These are phyloP conservation scores for Hyles euphorbiae DNA, from an alignment of 1,140 invertebrate species.

Conservation along the genomic window DNA sequence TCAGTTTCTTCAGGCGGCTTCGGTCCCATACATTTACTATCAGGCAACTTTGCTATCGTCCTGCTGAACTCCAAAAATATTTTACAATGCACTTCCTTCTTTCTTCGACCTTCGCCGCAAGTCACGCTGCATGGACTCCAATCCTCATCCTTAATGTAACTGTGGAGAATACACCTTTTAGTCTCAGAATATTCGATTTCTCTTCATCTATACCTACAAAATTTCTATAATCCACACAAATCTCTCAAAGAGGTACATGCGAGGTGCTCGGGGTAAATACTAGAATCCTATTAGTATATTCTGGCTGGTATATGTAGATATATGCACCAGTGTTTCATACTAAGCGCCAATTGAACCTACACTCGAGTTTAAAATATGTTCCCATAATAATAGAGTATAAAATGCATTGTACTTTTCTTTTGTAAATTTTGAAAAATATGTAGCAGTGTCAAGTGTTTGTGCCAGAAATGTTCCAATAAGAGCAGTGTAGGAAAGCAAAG, in stretches of 20 bases:
- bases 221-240: slow-evolving; percentile 27
- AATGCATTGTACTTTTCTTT: slow-evolving; percentile 25
- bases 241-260: slow-evolving; percentile 41
- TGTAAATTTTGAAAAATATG: slow-evolving; percentile 34
- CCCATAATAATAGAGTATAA: slow-evolving; percentile 13
- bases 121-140: slow-evolving; percentile 93
- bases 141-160: slow-evolving; percentile 78
- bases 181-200: neutral
- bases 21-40: slow-evolving; percentile 89
- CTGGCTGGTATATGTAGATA: slow-evolving; percentile 73
- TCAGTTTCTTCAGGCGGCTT: slow-evolving; percentile 89
- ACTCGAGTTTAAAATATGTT: slow-evolving; percentile 25
- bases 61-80: slow-evolving; percentile 94
- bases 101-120: slow-evolving; percentile 91
- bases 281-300: slow-evolving; percentile 16
- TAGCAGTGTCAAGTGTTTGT: slow-evolving; percentile 44
- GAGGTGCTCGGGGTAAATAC: slow-evolving; percentile 48
- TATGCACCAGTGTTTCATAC: slow-evolving; percentile 67
- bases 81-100: slow-evolving; percentile 91
- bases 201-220: neutral
- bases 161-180: slow-evolving; percentile 34
- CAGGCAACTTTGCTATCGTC: slow-evolving; percentile 90
- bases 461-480: slow-evolving; percentile 52
- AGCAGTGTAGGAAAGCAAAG: slow-evolving; percentile 59
- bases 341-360: slow-evolving; percentile 36